Evolutionary conservation across 2,888 invertebrate species (phyloP).

Genomic region (Agapetus fuscipes): DNA sequence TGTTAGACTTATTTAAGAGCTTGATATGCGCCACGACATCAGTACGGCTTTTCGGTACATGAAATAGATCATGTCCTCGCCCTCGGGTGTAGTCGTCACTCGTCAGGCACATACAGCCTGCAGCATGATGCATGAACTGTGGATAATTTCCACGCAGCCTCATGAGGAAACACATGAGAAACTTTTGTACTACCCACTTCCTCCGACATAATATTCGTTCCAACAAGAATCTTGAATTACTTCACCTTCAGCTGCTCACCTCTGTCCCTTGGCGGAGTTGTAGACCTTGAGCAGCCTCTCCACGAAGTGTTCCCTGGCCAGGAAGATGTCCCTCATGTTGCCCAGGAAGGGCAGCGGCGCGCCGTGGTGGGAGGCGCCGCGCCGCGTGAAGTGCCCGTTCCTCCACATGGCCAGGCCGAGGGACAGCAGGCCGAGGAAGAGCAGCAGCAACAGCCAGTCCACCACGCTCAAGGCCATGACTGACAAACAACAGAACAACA

Average conservation of each 20-base stretch:
- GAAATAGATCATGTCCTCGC: no score
- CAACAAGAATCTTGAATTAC: no score
- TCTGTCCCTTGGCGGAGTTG: constrained; percentile 10
- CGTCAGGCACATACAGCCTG: not conserved
- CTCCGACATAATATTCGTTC: no score
- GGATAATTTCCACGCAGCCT: no score
- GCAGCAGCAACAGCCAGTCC: constrained; percentile 5
- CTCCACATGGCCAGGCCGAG: constrained; percentile 9
- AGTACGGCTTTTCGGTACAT: no score
- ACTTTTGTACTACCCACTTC: no score
- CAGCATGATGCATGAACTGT: not conserved
- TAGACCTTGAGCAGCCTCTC: constrained; percentile 14
- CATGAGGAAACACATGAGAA: no score
- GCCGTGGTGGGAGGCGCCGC: constrained; percentile 2
- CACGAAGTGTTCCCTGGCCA: constrained; percentile 15
- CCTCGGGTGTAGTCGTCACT: not conserved
- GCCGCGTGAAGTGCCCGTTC: constrained; percentile 12
- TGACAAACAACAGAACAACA: no score
- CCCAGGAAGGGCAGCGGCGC: constrained; percentile 22
- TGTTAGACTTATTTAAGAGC: no score
- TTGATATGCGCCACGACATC: no score
- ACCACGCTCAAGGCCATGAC: constrained; percentile 1
- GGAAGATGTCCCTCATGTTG: constrained; percentile 19
- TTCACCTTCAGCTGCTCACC: no score
- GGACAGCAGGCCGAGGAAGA: not conserved